Base-by-base conservation (phyloP, 2,888 invertebrate species). In the Reticulitermes lucifugus region DNA sequence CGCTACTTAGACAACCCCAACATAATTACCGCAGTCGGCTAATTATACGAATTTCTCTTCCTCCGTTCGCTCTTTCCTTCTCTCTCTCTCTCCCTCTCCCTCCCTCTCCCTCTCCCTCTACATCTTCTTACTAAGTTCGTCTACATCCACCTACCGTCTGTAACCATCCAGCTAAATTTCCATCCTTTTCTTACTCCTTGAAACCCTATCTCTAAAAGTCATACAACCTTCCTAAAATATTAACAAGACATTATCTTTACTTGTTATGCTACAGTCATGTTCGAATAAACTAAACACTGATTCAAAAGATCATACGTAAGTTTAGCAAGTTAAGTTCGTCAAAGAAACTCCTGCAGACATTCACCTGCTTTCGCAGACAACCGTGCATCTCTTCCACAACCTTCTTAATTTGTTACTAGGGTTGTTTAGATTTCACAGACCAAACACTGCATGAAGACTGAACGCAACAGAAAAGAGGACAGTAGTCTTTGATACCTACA, bases 1-100 rank as follows among this genome's bases (percentile, higher is more conserved):
- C 21, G 77, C 51, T 46, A 77, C 77, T 77, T 77, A 77, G 77
- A 77, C 77, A 77, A 25, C 46, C 73, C 77, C 77, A 35, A 46
- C 77, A 77, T 77, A 77, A 77, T 77, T 77, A 77, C 77, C 51
- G 46, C 77, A 77, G 77, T n/a, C 77, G 77, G 77, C 77, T 77
- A 77, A 77, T 77, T 77, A 77, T 51, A 77, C 77, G 46, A 77
- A 77, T 46, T 77, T 25, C 73, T 41, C 46, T 41, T 21, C 35
- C 41, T 41, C 21, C 73, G 21, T 14, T 41, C 41, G 14, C 35
- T 21, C 73, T 2, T 18, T 73, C 73, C 41, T 18, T 73, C 73
- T 35, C 73, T 35, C 73, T 18, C 41, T 75, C 43, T 75, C 14
- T 18, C 14, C 59, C 3, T 7, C 21, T 14, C 12, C 9, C 46